Evolutionary conservation across 2,888 invertebrate genomes (phyloP).

Genomic region (Drosophila emarginata): DNA sequence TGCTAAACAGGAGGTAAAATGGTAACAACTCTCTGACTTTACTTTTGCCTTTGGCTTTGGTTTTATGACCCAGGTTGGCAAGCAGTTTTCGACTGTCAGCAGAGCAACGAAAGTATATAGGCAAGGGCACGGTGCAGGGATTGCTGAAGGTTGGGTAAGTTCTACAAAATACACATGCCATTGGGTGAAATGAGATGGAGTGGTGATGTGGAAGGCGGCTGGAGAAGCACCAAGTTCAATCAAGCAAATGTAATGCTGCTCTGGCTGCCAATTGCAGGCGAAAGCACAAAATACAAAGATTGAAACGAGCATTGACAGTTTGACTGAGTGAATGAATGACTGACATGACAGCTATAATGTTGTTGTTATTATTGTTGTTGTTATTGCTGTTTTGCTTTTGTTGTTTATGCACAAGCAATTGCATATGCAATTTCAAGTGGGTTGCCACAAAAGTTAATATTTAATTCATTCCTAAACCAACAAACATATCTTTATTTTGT

Average conservation of each 20-base stretch:
- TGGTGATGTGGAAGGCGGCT: slow-evolving; percentile 3
- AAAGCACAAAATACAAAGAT: slow-evolving; percentile 69
- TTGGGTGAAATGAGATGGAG: not conserved
- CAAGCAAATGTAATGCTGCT: slow-evolving; percentile 71
- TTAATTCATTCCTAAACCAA: too few species aligned
- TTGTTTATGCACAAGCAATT: slow-evolving; percentile 43
- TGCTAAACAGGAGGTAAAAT: slow-evolving; percentile 38
- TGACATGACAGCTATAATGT: slow-evolving; percentile 45
- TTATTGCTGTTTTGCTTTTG: slow-evolving; percentile 30
- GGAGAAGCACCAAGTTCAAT: slow-evolving; percentile 53
- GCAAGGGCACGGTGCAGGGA: not conserved
- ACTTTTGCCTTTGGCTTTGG: slow-evolving; percentile 31
- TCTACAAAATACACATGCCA: not conserved
- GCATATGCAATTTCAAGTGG: slow-evolving; percentile 37
- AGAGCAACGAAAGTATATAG: not conserved
- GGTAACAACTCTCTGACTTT: slow-evolving; percentile 30
- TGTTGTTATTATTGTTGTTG: slow-evolving; percentile 31
- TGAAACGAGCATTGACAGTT: slow-evolving; percentile 70
- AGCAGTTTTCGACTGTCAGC: slow-evolving; percentile 32
- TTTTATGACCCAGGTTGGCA: slow-evolving; percentile 25
- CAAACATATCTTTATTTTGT: too few species aligned
- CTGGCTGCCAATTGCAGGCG: slow-evolving; percentile 67
- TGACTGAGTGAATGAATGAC: slow-evolving; percentile 67
- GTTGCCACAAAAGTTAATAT: slow-evolving; percentile 24
- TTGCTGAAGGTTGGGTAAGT: not conserved